phyloP scores from a whole-genome alignment of 1,140 invertebrate genomes.

The honey bee (Apis mellifera) region DNA sequence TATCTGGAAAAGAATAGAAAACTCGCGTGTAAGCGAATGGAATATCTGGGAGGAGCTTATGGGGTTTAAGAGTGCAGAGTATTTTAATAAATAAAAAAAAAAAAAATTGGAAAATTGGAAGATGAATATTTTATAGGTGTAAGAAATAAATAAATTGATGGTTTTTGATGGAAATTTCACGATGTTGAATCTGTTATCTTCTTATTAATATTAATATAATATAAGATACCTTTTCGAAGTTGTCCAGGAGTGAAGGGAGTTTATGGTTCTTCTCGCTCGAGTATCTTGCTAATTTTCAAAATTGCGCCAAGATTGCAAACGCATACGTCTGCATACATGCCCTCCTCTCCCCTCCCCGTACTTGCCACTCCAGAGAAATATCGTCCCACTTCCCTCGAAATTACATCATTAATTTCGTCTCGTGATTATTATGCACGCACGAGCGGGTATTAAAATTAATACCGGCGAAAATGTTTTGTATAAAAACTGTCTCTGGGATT shows the following conservation, averaged over 20 bases:
- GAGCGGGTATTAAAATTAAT: constrained; percentile 10
- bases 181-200: no score
- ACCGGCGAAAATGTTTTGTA: background rate
- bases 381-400: constrained; percentile 16
- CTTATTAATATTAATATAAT: background rate
- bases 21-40: no score
- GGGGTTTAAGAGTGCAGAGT: no score
- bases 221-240: background rate
- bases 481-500: background rate
- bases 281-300: constrained; percentile 6
- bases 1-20: no score
- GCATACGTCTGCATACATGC: background rate
- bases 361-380: constrained; percentile 13
- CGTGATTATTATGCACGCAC: constrained; percentile 1
- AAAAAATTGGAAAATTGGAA: no score
- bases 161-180: no score
- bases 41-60: no score
- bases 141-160: no score
- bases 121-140: no score
- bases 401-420: background rate
- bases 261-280: background rate
- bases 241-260: background rate
- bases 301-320: constrained; percentile 10
- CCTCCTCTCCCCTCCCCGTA: background rate
- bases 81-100: no score